phyloP scores from a whole-genome alignment of 2,888 invertebrate genomes.

The Phalangium opilio region DNA sequence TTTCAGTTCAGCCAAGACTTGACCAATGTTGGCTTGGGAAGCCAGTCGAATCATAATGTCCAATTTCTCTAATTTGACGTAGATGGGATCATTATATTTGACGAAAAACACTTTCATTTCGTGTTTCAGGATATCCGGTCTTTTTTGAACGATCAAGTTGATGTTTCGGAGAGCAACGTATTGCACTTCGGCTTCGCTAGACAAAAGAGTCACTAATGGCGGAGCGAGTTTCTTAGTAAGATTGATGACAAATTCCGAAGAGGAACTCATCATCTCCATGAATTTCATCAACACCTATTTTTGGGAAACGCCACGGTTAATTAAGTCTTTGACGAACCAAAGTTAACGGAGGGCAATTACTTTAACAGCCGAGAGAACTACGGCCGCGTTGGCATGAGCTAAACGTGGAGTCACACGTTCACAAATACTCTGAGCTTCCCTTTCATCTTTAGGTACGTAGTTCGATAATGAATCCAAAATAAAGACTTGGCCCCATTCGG shows the following conservation, averaged over 20 bases:
- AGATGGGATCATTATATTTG: conserved; percentile 99
- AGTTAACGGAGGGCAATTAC: no score
- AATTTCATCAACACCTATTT: conserved; percentile 75
- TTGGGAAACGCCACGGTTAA: no score
- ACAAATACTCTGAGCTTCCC: conserved; percentile 96
- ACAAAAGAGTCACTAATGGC: conserved; percentile 91
- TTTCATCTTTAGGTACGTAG: conserved; percentile 89
- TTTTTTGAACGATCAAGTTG: conserved; percentile 96
- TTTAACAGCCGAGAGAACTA: conserved; percentile 95
- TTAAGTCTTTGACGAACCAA: no score
- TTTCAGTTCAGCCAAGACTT: conserved; percentile 92
- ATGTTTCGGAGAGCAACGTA: conserved; percentile 97
- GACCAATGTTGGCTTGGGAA: conserved; percentile 93
- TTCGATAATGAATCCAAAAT: conserved; percentile 94
- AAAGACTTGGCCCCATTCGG: conserved; percentile 98
- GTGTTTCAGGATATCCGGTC: conserved; percentile 94
- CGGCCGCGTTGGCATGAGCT: conserved; percentile 98
- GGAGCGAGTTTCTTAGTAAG: conserved; percentile 94
- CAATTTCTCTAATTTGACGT: conserved; percentile 94
- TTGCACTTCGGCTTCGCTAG: conserved; percentile 97
- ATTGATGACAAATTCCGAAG: conserved; percentile 82
- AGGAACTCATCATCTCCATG: conserved; percentile 88
- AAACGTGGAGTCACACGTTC: conserved; percentile 92
- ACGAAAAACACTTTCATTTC: conserved; percentile 99
- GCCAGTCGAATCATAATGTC: conserved; percentile 99